Conservation (phyloP, 2,797 vertebrate genomes). For the Hyperoplus lanceolatus region DNA sequence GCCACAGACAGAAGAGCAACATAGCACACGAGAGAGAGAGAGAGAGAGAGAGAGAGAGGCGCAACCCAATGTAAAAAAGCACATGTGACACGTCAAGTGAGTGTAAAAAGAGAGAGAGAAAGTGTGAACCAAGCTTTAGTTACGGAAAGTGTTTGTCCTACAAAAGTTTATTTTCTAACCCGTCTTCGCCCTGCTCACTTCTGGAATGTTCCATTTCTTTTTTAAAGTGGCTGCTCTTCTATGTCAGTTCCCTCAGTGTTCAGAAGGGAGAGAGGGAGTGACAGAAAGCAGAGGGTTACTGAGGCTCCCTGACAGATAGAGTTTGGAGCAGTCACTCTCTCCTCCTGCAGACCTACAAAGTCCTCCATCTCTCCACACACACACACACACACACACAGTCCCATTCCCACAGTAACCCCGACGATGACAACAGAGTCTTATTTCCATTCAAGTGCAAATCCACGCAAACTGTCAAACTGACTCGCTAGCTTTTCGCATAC, state of each 20-base stretch:
- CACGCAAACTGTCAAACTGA: constrained; percentile 49
- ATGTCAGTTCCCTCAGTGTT: constrained; percentile 52
- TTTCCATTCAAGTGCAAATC: constrained; percentile 59
- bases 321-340: constrained; percentile 57
- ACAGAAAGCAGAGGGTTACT: constrained; percentile 52
- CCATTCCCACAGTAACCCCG: constrained; percentile 27
- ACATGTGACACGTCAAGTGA: constrained; percentile 68
- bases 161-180: constrained; percentile 56
- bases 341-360: constrained; percentile 34
- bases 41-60: not conserved
- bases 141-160: constrained; percentile 63
- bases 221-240: constrained; percentile 54
- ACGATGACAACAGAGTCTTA: constrained; percentile 23
- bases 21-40: not conserved
- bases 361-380: constrained; percentile 43
- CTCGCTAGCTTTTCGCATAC: constrained; percentile 23
- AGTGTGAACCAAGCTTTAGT: constrained; percentile 56
- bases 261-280: constrained; percentile 50
- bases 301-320: constrained; percentile 52
- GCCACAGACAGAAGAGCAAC: constrained; percentile 42
- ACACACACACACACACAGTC: not conserved
- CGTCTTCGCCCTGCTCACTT: constrained; percentile 45
- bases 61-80: constrained; percentile 48
- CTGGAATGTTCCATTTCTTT: constrained; percentile 71
- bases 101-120: constrained; percentile 23